A percentile compares a stretch with the other conserved stretches of the same genome.
phyloP scores from a whole-genome alignment of 2,888 invertebrate species.

The Eupithecia inturbata region DNA sequence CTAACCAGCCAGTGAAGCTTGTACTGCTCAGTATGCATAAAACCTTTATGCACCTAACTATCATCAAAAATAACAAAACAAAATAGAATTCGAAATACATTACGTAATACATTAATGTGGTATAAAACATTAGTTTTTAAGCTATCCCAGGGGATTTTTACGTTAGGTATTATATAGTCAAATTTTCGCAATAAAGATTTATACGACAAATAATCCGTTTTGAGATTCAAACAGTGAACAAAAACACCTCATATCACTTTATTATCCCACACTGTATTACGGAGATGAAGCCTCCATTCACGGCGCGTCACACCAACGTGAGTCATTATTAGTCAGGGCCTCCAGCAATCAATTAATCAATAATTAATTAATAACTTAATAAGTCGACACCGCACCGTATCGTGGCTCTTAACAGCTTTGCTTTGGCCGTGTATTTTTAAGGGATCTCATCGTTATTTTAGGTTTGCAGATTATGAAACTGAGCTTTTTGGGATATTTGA shows the following conservation, averaged over 20 bases:
- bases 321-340: slow-evolving; percentile 59
- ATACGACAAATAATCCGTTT: neutral
- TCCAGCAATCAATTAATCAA: slow-evolving; percentile 72
- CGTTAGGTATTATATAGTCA: no score
- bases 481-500: slow-evolving; percentile 11
- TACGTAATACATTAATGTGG: no score
- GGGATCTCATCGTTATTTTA: slow-evolving; percentile 19
- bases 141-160: no score
- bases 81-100: no score
- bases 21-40: no score
- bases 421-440: slow-evolving; percentile 29
- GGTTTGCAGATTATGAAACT: slow-evolving; percentile 18
- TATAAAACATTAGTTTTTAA: no score
- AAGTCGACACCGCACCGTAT: slow-evolving; percentile 42
- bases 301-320: slow-evolving; percentile 47
- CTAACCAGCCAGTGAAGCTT: no score
- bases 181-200: neutral
- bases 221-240: neutral
- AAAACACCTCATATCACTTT: neutral
- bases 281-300: slow-evolving; percentile 19
- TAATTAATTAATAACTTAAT: slow-evolving; percentile 76
- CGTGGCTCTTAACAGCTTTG: slow-evolving; percentile 28
- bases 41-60: no score
- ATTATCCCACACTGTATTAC: slow-evolving; percentile 2
- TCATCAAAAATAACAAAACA: no score